Percentiles rank a stretch among this genome's conserved stretches.
Evolutionary conservation across 2,797 vertebrate species (phyloP).

Genomic region (Microcaecilia unicolor): DNA sequence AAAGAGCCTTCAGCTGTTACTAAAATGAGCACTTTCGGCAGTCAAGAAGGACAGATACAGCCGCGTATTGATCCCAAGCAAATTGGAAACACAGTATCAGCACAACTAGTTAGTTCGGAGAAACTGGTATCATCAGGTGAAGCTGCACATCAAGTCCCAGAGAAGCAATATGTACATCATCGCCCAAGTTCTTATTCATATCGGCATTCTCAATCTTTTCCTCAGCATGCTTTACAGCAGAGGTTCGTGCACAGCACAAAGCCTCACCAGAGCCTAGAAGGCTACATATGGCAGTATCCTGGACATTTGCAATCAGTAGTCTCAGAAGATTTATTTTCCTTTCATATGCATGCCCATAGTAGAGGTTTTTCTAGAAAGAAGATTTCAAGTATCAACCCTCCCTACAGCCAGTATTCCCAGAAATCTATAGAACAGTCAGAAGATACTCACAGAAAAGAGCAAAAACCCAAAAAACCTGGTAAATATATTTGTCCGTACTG

Average conservation of each 20-base stretch:
- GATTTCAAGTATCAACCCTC: slow-evolving; percentile 78
- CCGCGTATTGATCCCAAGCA: slow-evolving; percentile 70
- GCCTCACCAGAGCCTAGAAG: slow-evolving; percentile 83
- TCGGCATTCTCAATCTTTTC: slow-evolving; percentile 82
- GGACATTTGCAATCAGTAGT: slow-evolving; percentile 75
- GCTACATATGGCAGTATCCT: slow-evolving; percentile 82
- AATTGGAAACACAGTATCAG: slow-evolving; percentile 58
- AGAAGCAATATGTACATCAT: slow-evolving; percentile 69
- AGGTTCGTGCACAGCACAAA: slow-evolving; percentile 79
- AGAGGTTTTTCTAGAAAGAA: slow-evolving; percentile 83
- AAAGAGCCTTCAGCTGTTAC: slow-evolving; percentile 77
- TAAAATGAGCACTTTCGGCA: slow-evolving; percentile 80
- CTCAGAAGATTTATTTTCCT: slow-evolving; percentile 84
- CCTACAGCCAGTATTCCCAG: slow-evolving; percentile 84
- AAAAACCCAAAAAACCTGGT: slow-evolving; percentile 93
- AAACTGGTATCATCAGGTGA: slow-evolving; percentile 68
- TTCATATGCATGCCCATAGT: slow-evolving; percentile 72
- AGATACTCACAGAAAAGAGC: slow-evolving; percentile 89
- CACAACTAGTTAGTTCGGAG: slow-evolving; percentile 75
- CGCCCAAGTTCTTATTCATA: slow-evolving; percentile 75
- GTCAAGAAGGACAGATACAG: slow-evolving; percentile 67
- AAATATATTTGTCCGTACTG: slow-evolving; percentile 97
- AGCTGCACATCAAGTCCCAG: slow-evolving; percentile 58
- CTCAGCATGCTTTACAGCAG: slow-evolving; percentile 79
- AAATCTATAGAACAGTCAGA: slow-evolving; percentile 78